A percentile compares a stretch with the other conserved stretches of the same genome.
phyloP scores from a whole-genome alignment of 2,888 invertebrate species.

The Epinotia brunnichana region DNA sequence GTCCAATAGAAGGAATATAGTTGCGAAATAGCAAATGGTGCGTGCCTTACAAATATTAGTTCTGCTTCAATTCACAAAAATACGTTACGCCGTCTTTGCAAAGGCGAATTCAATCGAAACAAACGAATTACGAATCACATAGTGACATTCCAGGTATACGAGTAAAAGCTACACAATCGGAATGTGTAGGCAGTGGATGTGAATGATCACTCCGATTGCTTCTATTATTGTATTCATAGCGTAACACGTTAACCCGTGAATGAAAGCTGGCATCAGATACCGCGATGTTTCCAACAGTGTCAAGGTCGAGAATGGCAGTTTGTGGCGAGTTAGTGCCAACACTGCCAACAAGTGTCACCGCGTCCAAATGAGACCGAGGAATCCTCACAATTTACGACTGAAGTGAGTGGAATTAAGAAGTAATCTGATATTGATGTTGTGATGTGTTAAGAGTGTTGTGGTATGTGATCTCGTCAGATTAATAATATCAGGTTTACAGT shows the following conservation, averaged over 20 bases:
- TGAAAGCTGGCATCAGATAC: slow-evolving; percentile 74
- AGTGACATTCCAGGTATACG: slow-evolving; percentile 11
- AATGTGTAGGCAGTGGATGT: slow-evolving; percentile 33
- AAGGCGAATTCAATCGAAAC: slow-evolving; percentile 19
- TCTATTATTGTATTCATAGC: slow-evolving; percentile 42
- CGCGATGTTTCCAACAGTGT: slow-evolving; percentile 64
- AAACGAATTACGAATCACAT: neutral
- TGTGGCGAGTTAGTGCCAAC: slow-evolving; percentile 56
- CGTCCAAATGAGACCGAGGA: slow-evolving; percentile 44
- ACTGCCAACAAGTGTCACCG: slow-evolving; percentile 61
- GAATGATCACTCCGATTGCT: slow-evolving; percentile 37
- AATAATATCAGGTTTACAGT: slow-evolving; percentile 23
- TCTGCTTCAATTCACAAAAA: slow-evolving; percentile 20
- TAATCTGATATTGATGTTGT: slow-evolving; percentile 40
- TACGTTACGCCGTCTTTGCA: neutral
- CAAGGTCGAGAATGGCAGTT: slow-evolving; percentile 58
- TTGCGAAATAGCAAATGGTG: slow-evolving; percentile 5
- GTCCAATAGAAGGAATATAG: slow-evolving; percentile 8
- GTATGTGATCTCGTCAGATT: slow-evolving; percentile 14
- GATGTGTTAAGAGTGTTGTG: slow-evolving; percentile 7
- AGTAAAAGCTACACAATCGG: slow-evolving; percentile 28
- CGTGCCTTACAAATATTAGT: slow-evolving; percentile 12
- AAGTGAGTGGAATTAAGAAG: slow-evolving; percentile 25
- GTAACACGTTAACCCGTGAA: slow-evolving; percentile 56
- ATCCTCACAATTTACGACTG: slow-evolving; percentile 28